Evolutionary conservation across 2,797 vertebrate species (phyloP), one percentile per base, ranked within the genome.

Genomic region (Eulemur albifrons): DNA sequence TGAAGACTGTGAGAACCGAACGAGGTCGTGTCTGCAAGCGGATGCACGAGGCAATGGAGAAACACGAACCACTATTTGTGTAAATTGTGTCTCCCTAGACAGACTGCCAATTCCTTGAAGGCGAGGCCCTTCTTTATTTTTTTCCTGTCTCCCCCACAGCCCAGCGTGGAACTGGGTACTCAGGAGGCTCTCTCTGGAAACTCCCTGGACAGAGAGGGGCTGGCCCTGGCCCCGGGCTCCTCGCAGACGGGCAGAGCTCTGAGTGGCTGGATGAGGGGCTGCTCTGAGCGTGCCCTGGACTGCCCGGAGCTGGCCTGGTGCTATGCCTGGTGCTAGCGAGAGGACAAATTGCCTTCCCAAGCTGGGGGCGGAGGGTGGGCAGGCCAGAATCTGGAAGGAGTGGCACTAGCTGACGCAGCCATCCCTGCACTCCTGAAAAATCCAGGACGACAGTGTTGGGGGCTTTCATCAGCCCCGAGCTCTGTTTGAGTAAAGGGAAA

Each of bases 61-160:
- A 48, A 45, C 73, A 30, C 21, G 79, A 93, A 40, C 87, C 79
- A 4, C 40, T 88, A 20, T 87, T 77, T 63, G 59, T 70, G 61
- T 38, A 59, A 57, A 50, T 90, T 63, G 86, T 27, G 4, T 79
- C 91, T 96, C 94, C 80, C 84, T 65, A 70, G 90, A 92, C 81
- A 93, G 84, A 79, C 50, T 88, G 91, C 63, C 25, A 67, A 73
- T 94, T 97, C 96, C 90, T 95, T 82, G 91, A 95, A 95, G 77
- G 85, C n/a, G 0, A 81, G 69, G 50, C 38, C 90, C 61, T 84
- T 59, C 73, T 82, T 73, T 83, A 15, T 76, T 10, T 76, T 96
- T 43, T 88, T 85, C 82, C 86, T 67, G 43, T 93, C 83, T 94
- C 79, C 75, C 91, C 83, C 73, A 77, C 54, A 92, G 30, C 81